Conservation (phyloP, 1,140 invertebrate species). For the Drosophila kikkawai region DNA sequence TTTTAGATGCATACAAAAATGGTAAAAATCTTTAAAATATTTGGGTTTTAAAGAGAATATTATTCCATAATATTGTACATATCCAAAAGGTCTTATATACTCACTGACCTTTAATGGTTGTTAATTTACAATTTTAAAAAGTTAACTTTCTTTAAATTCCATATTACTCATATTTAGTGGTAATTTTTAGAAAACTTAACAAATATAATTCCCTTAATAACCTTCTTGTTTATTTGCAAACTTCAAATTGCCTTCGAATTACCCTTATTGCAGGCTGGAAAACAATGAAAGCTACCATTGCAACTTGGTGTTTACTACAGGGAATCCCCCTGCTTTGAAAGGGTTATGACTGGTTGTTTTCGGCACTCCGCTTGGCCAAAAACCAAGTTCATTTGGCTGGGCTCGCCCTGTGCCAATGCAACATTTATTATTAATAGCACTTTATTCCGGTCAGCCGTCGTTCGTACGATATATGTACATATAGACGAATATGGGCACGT, state of each 20-base stretch:
- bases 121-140: no score
- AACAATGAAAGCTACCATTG: slow-evolving; percentile 22
- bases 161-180: neutral
- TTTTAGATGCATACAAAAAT: no score
- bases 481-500: slow-evolving; percentile 40
- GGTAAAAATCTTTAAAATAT: no score
- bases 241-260: slow-evolving; percentile 1
- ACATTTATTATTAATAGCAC: slow-evolving; percentile 83
- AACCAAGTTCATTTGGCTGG: slow-evolving; percentile 71
- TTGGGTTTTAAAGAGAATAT: no score
- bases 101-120: no score
- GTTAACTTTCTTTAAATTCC: neutral
- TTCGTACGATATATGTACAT: slow-evolving; percentile 7
- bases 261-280: neutral
- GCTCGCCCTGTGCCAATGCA: slow-evolving; percentile 31
- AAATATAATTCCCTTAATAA: no score
- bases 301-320: slow-evolving; percentile 9
- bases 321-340: slow-evolving; percentile 5
- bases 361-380: slow-evolving; percentile 54
- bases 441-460: slow-evolving; percentile 72
- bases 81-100: no score
- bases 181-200: neutral
- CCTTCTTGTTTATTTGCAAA: neutral
- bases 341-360: slow-evolving; percentile 34
- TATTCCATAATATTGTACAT: no score